Conservation (phyloP, 2,113 vertebrate genomes). For the Crotalus tigris region DNA sequence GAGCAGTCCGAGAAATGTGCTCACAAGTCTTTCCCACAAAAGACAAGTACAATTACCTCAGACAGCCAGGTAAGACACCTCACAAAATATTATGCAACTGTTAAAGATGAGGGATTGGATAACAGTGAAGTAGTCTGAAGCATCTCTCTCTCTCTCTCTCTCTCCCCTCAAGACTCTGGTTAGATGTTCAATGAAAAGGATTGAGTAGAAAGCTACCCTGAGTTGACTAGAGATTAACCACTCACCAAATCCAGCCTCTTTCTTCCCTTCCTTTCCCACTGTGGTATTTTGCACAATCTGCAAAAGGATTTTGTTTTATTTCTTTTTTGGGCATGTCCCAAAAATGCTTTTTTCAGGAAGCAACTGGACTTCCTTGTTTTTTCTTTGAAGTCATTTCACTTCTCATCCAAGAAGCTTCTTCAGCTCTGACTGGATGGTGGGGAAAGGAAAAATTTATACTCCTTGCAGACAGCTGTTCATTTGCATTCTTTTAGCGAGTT, state of each 20-base stretch:
- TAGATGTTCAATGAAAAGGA: background rate
- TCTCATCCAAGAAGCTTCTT: too few species aligned
- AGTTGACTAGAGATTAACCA: background rate
- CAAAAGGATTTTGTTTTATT: background rate
- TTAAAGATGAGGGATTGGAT: background rate
- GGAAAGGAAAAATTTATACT: too few species aligned
- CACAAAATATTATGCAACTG: background rate
- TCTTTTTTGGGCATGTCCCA: too few species aligned
- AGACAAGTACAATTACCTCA: background rate
- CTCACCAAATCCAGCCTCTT: background rate
- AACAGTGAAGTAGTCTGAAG: background rate
- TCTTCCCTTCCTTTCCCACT: background rate
- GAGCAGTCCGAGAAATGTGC: background rate
- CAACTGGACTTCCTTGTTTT: too few species aligned
- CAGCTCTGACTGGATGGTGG: too few species aligned
- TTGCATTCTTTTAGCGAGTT: too few species aligned
- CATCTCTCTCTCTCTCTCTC: background rate
- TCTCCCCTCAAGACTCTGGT: background rate
- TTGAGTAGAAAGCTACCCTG: background rate
- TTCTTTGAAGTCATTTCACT: too few species aligned
- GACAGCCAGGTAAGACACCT: background rate
- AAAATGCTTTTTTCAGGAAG: too few species aligned
- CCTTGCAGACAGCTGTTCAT: too few species aligned
- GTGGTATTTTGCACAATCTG: background rate
- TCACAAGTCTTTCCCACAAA: background rate